Percentiles rank a stretch among this genome's conserved stretches.
Evolutionary conservation across 2,888 invertebrate genomes (phyloP).

Genomic region (Tachina grossa): DNA sequence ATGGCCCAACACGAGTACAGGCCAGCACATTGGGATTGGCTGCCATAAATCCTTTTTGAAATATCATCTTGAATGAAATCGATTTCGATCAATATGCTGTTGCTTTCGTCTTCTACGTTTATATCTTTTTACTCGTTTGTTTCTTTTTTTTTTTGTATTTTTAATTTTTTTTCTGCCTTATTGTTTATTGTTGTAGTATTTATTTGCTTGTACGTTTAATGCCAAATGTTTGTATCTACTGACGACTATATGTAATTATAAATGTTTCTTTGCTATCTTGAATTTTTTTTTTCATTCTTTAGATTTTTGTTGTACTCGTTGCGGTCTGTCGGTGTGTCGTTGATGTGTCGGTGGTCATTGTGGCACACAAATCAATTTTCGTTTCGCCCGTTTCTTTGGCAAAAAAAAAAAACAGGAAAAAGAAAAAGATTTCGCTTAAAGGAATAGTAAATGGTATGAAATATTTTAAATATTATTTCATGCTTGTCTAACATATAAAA

Average conservation of each 20-base stretch:
- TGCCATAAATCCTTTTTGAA: slow-evolving; percentile 72
- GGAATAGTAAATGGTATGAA: slow-evolving; percentile 59
- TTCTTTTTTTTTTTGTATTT: no score
- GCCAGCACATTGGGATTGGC: slow-evolving; percentile 69
- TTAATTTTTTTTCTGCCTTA: slow-evolving; percentile 21
- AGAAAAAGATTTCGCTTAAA: slow-evolving; percentile 50
- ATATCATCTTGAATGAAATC: slow-evolving; percentile 70
- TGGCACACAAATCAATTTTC: slow-evolving; percentile 72
- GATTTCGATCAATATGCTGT: slow-evolving; percentile 68
- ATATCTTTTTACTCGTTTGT: background rate
- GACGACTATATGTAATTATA: slow-evolving; percentile 61
- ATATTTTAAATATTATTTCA: slow-evolving; percentile 69
- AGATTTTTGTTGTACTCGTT: slow-evolving; percentile 10
- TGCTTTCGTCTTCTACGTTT: slow-evolving; percentile 38
- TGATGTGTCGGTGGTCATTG: slow-evolving; percentile 70
- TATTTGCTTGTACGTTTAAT: slow-evolving; percentile 27
- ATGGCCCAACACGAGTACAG: slow-evolving; percentile 38
- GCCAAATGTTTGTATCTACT: slow-evolving; percentile 33
- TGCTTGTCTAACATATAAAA: slow-evolving; percentile 60
- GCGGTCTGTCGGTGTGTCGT: slow-evolving; percentile 53
- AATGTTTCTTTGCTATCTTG: slow-evolving; percentile 51
- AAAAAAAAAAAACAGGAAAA: no score
- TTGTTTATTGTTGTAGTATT: slow-evolving; percentile 43
- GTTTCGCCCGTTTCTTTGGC: slow-evolving; percentile 58
- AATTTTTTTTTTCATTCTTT: background rate